Evolutionary conservation across 2,113 vertebrate species (phyloP), one percentile per base, ranked within the genome.

Genomic region (Poecilia latipinna): DNA sequence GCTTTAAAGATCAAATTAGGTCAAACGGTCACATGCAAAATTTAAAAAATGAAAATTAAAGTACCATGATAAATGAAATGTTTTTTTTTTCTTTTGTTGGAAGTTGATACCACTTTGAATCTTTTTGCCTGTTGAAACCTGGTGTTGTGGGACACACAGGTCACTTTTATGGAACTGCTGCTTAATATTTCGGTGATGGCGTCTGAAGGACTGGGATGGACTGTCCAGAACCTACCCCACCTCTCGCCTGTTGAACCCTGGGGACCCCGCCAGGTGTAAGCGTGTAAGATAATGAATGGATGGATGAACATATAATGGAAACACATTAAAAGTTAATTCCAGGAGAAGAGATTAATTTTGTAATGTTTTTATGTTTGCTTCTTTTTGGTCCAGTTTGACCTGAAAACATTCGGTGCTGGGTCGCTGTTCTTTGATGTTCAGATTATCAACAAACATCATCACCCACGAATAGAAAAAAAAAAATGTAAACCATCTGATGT

Each of bases 1-100:
- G 86, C 88, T 89, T 68, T 88, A 91, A 91, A 89, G 85, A 90
- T 89, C 85, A 93, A 93, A 92, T 91, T 90, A 90, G 92, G 90
- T 93, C 92, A 93, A 89, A 91, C 44, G 24, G 84, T 91, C 90
- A 91, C 88, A 88, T 64, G 51, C 81, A 86, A 81, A 88, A 90
- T 89, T 65, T 48, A 24, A 86, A 77, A 77, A 81, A 42, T 29
- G 29, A 2, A 12, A 42, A 15, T 17, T 17, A 48, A 85, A 74
- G 68, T 69, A 83, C 82, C 83, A 88, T 86, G 89, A 87, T 84
- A 82, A 87, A 83, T 85, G 66, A 70, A 84, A 86, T 87, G 72
- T 90, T 85, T 85, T 71, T 88, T 69, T 88, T 88, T 89, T 77
- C 74, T 78, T 68, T 66, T 62, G 79, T 78, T 63, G 74, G 68